Base-by-base conservation (phyloP, 2,113 vertebrate species). In the Spea multiplicata region DNA sequence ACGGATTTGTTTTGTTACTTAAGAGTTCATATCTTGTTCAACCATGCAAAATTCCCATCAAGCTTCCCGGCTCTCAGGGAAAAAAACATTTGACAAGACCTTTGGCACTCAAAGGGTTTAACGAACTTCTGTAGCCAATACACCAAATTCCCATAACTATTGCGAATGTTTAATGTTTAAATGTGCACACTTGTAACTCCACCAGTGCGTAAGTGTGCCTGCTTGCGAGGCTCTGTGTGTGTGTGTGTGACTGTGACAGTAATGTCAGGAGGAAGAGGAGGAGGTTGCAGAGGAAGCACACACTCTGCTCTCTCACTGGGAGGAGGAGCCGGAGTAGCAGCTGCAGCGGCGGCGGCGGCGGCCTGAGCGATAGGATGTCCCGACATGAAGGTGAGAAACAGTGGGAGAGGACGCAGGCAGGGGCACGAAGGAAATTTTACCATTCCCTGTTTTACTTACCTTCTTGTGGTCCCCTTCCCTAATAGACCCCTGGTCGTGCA, bases 301-400 rank as follows among this genome's bases (percentile, higher is more conserved):
- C 76, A 78, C 71, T 59, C 69, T 72, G 68, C 69, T 66, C 55
- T 80, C 77, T 73, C 70, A 80, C 61, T 55, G 66, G 77, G 70
- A 80, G 77, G 77, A 80, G 77, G 70, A 73, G 70, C 53, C 61
- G 77, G 61, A 66, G 77, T 14, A 80, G 77, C 70, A 73, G 77
- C 77, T 66, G 77, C 77, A 66, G 77, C 77, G 70, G 77, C 77
- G 77, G 77, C 76, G 76, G 76, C 76, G 77, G 77, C 76, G 76
- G 76, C 76, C 77, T 80, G 77, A 80, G 70, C 70, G 77, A 80
- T 80, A 80, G 77, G 77, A 80, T 80, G 77, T 80, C 77, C 77
- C 77, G 77, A 80, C 77, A 80, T 80, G 77, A 80, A 80, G 77
- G 77, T 80, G 77, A 80, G 77, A 67, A 44, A 44, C 61, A 13